Conservation (phyloP, 2,888 invertebrate species). For the Ennomos quercinarius region DNA sequence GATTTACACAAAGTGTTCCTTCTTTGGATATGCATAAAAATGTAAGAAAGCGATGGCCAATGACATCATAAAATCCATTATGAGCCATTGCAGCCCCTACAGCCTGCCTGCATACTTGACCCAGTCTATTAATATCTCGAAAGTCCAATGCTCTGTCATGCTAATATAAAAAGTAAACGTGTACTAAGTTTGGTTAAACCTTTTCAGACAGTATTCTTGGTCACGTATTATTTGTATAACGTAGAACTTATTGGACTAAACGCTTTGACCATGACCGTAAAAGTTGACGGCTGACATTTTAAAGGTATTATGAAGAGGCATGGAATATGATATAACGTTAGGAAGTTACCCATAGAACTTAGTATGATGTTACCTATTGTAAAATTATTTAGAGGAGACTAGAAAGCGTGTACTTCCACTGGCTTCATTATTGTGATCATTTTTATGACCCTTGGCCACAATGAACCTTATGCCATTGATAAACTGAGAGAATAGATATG, state of each 20-base stretch:
- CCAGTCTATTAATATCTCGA: slow-evolving; percentile 35
- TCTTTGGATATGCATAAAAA: neutral
- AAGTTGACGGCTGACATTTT: slow-evolving; percentile 14
- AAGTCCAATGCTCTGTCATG: slow-evolving; percentile 41
- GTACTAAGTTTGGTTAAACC: slow-evolving; percentile 9
- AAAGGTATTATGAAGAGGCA: slow-evolving; percentile 12
- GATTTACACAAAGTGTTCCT: neutral
- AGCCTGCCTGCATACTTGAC: slow-evolving; percentile 22
- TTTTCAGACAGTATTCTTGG: slow-evolving; percentile 16
- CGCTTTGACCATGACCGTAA: slow-evolving; percentile 30
- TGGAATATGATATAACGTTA: slow-evolving; percentile 6
- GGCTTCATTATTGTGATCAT: too few species aligned
- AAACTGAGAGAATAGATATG: too few species aligned
- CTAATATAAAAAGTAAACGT: slow-evolving; percentile 45
- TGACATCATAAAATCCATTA: slow-evolving; percentile 13
- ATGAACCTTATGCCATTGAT: too few species aligned
- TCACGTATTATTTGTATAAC: slow-evolving; percentile 37
- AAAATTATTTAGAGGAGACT: neutral
- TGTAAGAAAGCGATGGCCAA: slow-evolving; percentile 4
- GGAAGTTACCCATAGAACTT: slow-evolving; percentile 1
- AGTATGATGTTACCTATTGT: neutral
- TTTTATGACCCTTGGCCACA: too few species aligned
- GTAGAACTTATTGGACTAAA: slow-evolving; percentile 30
- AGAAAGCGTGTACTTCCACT: neutral
- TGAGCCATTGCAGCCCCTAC: slow-evolving; percentile 19